A percentile compares a stretch with the other conserved stretches of the same genome.
These are phyloP conservation scores for Leptobrachium leishanense DNA, from an alignment of 2,113 vertebrate genomes.

Conservation along the genomic window DNA sequence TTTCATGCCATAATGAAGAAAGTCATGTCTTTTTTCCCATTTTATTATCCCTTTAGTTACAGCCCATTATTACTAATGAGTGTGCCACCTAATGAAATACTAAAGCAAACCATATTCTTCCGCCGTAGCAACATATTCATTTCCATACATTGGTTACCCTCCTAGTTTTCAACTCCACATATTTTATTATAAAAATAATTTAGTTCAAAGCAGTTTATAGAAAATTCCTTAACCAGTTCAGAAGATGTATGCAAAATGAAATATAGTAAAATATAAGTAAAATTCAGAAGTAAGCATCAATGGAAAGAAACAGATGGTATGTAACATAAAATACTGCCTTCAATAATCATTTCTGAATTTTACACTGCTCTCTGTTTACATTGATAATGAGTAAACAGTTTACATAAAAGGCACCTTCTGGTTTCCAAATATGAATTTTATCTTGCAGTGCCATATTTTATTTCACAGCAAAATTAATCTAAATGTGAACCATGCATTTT, in stretches of 20 bases:
- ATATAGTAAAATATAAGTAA: too few relatives aligned
- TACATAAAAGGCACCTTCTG: conserved; percentile 43
- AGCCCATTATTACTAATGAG: too few relatives aligned
- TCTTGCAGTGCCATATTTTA: conserved; percentile 42
- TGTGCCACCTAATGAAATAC: too few relatives aligned
- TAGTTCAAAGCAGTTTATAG: too few relatives aligned
- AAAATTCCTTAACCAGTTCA: not conserved
- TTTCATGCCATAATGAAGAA: too few relatives aligned
- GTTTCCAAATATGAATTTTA: conserved; percentile 32
- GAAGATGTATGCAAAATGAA: not conserved
- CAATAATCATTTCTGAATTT: conserved; percentile 39
- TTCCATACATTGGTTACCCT: too few relatives aligned
- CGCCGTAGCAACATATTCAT: too few relatives aligned
- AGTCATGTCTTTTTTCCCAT: too few relatives aligned
- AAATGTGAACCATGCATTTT: conserved; percentile 28
- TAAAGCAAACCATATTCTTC: too few relatives aligned
- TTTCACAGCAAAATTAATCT: conserved; percentile 24
- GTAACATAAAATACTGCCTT: conserved; percentile 36
- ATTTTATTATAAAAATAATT: too few relatives aligned
- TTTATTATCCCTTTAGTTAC: too few relatives aligned
- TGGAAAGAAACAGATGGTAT: conserved; percentile 36
- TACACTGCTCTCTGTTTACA: conserved; percentile 34
- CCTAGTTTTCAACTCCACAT: too few relatives aligned
- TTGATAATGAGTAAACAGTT: conserved; percentile 41
- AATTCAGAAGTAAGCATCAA: not conserved